Evolutionary conservation across 2,113 vertebrate species (phyloP), one percentile per base, ranked within the genome.

Genomic region (Megaceryle maxima): DNA sequence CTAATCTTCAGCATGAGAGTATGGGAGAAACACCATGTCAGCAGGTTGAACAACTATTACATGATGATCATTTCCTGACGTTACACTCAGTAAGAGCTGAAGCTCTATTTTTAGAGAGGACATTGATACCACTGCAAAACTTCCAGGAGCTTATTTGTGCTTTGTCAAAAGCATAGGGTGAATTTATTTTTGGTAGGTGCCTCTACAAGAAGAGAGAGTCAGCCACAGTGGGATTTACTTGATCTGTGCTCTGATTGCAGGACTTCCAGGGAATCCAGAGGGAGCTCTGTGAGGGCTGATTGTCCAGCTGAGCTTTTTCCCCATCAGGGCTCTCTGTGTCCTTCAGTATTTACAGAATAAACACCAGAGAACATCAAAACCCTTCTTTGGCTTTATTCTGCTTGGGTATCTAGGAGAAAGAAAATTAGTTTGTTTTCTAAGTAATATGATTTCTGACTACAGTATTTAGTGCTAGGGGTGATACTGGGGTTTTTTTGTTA

Each of bases 381-480:
- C 19, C 10, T 43, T 33, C 7, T 81, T 78, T 62, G 18, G 26
- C 56, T 84, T 95, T 92, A 25, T 59, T 87, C 33, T 39, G 6
- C 50, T 62, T 28, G 2, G 0, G 0, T 37, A 85, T 87, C 69
- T 37, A 25, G 13, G 37, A 46, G 88, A 88, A 91, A 88, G 59
- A 91, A 90, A 91, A 85, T 11, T 13, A 80, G 64, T 90, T 89
- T 92, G 8, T 79, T 96, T 85, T 77, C 59, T 53, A 83, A 66
- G 50, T 92, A 89, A 91, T 87, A n/a, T 14, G 41, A 94, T 96
- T 94, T 92, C 83, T 84, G 89, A 87, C 82, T 74, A 10, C 50
- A 85, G 53, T 46, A 33, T 78, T 92, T 51, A 70, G 33, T 75
- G 60, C 73, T 92, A 31, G 24, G 84, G 62, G 41, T 73, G 70